These are phyloP conservation scores for Troides oblongomaculatus DNA, from an alignment of 2,888 invertebrate genomes.

Conservation along the genomic window DNA sequence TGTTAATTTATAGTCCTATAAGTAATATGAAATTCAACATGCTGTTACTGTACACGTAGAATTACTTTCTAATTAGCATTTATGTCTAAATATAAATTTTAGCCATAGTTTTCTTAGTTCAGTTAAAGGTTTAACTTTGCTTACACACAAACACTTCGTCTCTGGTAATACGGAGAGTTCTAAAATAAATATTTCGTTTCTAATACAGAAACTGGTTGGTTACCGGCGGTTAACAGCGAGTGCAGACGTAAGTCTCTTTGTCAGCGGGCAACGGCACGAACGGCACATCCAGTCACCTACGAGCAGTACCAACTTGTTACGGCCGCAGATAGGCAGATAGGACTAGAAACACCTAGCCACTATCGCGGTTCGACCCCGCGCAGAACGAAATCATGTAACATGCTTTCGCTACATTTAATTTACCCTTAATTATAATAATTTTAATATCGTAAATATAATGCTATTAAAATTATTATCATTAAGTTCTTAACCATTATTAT, in stretches of 20 bases:
- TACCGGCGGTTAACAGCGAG: conserved; percentile 20
- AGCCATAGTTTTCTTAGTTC: not conserved
- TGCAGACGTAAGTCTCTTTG: conserved; percentile 24
- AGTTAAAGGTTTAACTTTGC: not conserved
- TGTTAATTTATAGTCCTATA: not conserved
- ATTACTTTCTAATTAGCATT: too few relatives aligned
- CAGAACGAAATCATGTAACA: conserved; percentile 1
- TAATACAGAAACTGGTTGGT: conserved; percentile 30
- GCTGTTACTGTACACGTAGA: not conserved
- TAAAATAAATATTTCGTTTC: conserved; percentile 30
- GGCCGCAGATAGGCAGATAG: conserved; percentile 18
- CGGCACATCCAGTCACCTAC: conserved; percentile 24
- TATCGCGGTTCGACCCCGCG: conserved; percentile 4
- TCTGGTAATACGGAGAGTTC: conserved; percentile 18
- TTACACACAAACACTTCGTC: conserved; percentile 18
- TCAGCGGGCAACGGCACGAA: conserved; percentile 29
- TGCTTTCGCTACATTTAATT: not conserved
- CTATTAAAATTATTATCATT: too few relatives aligned
- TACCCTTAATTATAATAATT: too few relatives aligned
- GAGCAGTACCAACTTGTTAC: conserved; percentile 24
- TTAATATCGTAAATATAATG: too few relatives aligned
- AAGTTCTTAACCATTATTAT: too few relatives aligned
- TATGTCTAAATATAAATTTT: too few relatives aligned
- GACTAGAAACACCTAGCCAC: conserved; percentile 14
- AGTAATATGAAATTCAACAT: not conserved